A percentile compares a stretch with the other conserved stretches of the same genome.
These are phyloP conservation scores for Huso huso DNA, from an alignment of 2,797 vertebrate genomes.

Conservation along the genomic window DNA sequence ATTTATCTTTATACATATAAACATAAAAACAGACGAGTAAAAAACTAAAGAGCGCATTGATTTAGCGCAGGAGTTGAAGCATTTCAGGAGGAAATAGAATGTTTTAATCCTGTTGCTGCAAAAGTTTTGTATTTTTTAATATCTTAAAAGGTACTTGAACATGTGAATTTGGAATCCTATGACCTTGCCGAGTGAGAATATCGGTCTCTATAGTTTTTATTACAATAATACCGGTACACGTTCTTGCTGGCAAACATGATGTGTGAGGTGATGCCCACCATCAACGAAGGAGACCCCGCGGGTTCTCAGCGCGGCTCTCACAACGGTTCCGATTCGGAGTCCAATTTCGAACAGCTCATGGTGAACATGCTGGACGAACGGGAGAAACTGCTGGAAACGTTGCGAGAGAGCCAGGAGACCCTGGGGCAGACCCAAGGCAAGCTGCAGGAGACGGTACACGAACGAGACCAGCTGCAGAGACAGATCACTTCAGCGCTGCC, in stretches of 20 bases:
- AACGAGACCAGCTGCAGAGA: constrained; percentile 89
- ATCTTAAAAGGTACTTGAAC: too few species aligned
- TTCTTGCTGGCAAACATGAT: constrained; percentile 57
- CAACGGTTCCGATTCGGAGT: constrained; percentile 75
- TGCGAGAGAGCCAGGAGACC: constrained; percentile 88
- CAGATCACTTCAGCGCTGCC: constrained; percentile 88
- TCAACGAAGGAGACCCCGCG: constrained; percentile 86
- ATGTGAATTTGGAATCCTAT: neutral
- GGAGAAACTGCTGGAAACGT: constrained; percentile 90
- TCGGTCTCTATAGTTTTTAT: neutral
- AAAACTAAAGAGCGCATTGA: neutral
- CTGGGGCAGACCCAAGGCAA: constrained; percentile 81
- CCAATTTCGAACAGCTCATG: constrained; percentile 97
- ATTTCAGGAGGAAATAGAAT: too few species aligned
- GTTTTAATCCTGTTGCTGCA: too few species aligned
- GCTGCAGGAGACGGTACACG: constrained; percentile 84
- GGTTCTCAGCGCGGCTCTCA: constrained; percentile 71
- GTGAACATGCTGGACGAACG: constrained; percentile 97
- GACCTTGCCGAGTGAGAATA: neutral
- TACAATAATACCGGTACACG: neutral
- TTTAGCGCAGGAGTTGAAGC: neutral
- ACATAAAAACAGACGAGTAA: neutral
- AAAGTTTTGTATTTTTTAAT: neutral
- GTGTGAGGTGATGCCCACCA: constrained; percentile 98
- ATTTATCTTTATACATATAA: constrained; percentile 11